phyloP scores from a whole-genome alignment of 1,140 invertebrate genomes.

The Apis florea region DNA sequence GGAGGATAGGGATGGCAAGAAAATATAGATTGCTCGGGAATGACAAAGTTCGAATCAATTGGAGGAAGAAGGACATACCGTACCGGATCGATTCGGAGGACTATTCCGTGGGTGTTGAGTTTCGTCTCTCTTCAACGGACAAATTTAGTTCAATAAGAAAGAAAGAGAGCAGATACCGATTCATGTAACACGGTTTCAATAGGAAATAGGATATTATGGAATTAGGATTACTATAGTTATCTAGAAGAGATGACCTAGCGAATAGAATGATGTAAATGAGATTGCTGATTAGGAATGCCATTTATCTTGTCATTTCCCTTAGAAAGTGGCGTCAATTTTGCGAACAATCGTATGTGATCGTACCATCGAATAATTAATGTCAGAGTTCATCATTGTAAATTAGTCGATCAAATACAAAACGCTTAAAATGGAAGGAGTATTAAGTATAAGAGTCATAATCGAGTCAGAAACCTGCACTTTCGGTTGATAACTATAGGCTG shows the following conservation, averaged over 20 bases:
- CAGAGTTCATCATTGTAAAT: slow-evolving; percentile 11
- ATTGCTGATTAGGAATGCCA: neutral
- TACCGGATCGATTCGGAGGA: slow-evolving; percentile 40
- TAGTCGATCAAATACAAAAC: neutral
- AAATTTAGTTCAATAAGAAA: neutral
- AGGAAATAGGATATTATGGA: slow-evolving; percentile 20
- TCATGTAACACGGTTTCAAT: slow-evolving; percentile 15
- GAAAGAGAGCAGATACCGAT: neutral
- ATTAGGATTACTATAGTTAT: neutral
- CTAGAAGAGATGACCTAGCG: neutral
- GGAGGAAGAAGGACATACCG: slow-evolving; percentile 13
- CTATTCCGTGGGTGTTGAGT: slow-evolving; percentile 16
- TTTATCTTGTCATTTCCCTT: slow-evolving; percentile 33
- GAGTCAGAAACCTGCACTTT: neutral
- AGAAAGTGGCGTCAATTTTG: slow-evolving; percentile 23
- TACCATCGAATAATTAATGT: neutral
- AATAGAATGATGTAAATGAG: neutral
- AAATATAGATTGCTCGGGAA: slow-evolving; percentile 30
- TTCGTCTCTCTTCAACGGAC: neutral
- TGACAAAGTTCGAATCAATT: neutral
- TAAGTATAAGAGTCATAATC: too few species aligned
- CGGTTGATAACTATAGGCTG: neutral
- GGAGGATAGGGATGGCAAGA: slow-evolving; percentile 1
- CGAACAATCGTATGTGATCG: slow-evolving; percentile 17
- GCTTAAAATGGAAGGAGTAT: neutral